Base-by-base conservation (phyloP, 2,888 invertebrate species). In the Eupithecia subfuscata region DNA sequence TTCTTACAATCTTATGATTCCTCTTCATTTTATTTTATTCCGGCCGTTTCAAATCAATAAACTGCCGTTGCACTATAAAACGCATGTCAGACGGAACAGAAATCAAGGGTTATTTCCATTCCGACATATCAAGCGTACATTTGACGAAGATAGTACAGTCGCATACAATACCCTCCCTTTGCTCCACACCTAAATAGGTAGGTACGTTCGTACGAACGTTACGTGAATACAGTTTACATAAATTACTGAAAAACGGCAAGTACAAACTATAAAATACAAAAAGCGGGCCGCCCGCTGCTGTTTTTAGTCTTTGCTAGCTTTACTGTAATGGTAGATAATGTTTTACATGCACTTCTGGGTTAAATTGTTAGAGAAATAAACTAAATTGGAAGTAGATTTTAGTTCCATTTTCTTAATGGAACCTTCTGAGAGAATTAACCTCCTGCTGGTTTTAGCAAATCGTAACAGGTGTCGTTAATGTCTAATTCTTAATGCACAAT, bases 231-330 rank as follows among this genome's bases (percentile, higher is more conserved):
- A 40, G 75, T 77, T 77, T 73, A 75, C 77, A 77, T 77, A 77
- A 77, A 77, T 77, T 77, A 77, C 73, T 73, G 68, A 75, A 77
- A 77, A 77, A 77, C 77, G 70, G 64, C 72, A 69, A 75, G 75
- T 69, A 77, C 77, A 71, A 64, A 69, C 75, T 75, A 71, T 77
- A 77, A 77, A 77, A 73, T 75, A 77, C 77, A 75, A 77, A 75
- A 77, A 75, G 72, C 74, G 71, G 16, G 56, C 56, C 25, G 60
- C 25, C 48, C 70, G 73, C 56, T 69, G 75, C 71, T 70, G 75
- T 77, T 77, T 77, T 77, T 73, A 75, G 70, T 68, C 70, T 75
- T 67, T 18, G 40, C 68, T 75, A 69, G 70, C 63, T 68, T 75
- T 73, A 68, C 43, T 48, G 72, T 70, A 56, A 56, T 74, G 63